Conservation (phyloP, 2,113 vertebrate species). For the Dasyurus viverrinus region DNA sequence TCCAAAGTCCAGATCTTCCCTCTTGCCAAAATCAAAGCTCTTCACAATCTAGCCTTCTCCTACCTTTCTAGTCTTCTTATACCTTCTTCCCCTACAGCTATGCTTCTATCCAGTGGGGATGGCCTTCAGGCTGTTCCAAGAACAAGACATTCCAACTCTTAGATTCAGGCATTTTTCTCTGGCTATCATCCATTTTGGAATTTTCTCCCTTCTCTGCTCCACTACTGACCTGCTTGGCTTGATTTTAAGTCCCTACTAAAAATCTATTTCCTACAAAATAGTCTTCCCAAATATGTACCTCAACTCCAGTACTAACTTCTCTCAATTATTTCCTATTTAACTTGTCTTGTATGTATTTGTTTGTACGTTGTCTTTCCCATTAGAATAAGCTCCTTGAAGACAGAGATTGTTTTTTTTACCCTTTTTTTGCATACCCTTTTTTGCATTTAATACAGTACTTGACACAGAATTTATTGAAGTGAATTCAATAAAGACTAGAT, state of each 20-base stretch:
- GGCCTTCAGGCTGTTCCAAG: background rate
- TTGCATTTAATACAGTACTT: background rate
- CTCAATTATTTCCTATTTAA: background rate
- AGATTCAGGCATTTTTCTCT: background rate
- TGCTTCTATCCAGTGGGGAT: background rate
- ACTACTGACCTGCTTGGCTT: background rate
- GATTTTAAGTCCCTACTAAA: background rate
- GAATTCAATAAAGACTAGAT: background rate
- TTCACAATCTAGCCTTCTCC: background rate
- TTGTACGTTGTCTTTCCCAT: background rate
- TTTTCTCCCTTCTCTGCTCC: background rate
- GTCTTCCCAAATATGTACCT: background rate
- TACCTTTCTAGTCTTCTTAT: background rate
- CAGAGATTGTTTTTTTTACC: background rate
- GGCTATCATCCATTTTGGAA: background rate
- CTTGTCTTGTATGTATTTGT: background rate
- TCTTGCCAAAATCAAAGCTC: background rate
- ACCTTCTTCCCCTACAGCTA: background rate
- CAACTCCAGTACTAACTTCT: background rate
- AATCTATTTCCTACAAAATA: background rate
- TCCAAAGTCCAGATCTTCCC: background rate
- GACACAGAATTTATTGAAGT: background rate
- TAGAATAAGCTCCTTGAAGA: background rate
- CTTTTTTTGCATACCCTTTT: background rate
- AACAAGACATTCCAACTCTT: background rate